A percentile compares a stretch with the other conserved stretches of the same genome.
Evolutionary conservation across 1,140 invertebrate genomes (phyloP).

Genomic region (Drosophila albomicans): DNA sequence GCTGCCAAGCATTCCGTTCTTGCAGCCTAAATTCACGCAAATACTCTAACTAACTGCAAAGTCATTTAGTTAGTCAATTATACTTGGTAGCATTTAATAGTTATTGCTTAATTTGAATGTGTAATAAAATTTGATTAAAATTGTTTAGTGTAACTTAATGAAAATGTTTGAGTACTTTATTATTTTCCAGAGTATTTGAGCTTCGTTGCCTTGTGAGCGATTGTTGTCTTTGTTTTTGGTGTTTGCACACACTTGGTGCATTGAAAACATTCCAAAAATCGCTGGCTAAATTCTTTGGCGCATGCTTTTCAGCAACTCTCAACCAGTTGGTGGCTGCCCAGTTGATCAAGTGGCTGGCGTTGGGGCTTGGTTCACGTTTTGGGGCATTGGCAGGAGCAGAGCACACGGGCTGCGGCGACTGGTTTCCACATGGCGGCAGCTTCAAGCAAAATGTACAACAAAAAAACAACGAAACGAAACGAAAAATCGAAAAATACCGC

Average conservation of each 20-base stretch:
- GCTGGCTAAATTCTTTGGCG: conserved; percentile 78
- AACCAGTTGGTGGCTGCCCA: conserved; percentile 66
- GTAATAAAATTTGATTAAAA: neutral
- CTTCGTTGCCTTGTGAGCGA: neutral
- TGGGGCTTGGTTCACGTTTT: conserved; percentile 29
- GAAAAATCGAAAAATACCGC: conserved; percentile 48
- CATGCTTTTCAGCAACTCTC: conserved; percentile 68
- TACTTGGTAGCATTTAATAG: neutral
- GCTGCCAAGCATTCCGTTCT: neutral
- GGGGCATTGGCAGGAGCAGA: conserved; percentile 63
- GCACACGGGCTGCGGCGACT: conserved; percentile 45
- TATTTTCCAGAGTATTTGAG: neutral
- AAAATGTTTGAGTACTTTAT: neutral
- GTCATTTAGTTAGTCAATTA: neutral
- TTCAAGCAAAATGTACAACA: conserved; percentile 42
- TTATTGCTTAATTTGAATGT: neutral
- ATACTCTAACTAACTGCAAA: neutral
- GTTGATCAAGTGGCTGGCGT: conserved; percentile 63
- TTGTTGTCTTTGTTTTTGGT: conserved; percentile 53
- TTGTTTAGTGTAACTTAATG: too few species aligned
- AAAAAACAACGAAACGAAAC: conserved; percentile 11
- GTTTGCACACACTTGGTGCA: conserved; percentile 71
- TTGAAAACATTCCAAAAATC: conserved; percentile 79
- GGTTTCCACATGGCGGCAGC: conserved; percentile 63
- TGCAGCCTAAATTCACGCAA: neutral